These are phyloP conservation scores for Gadopsis bispinosus DNA, from an alignment of 2,797 vertebrate genomes.

Conservation along the genomic window DNA sequence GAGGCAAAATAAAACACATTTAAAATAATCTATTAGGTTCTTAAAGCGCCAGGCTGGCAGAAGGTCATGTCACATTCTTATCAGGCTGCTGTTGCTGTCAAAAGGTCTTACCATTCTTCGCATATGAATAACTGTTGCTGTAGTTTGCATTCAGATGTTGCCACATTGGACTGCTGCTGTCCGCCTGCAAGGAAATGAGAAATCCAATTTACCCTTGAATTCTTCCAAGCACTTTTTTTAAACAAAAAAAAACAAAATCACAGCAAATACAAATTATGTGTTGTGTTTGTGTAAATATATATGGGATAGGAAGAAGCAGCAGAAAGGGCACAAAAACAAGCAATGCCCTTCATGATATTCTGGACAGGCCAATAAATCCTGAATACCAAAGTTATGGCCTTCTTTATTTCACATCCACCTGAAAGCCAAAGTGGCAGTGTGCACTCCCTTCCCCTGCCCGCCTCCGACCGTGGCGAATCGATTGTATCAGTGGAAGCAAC, in stretches of 20 bases:
- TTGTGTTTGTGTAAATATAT: not conserved
- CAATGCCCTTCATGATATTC: conserved; percentile 47
- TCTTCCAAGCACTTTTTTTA: not conserved
- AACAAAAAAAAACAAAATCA: not conserved
- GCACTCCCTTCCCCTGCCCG: conserved; percentile 67
- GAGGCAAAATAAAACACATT: not conserved
- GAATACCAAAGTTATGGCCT: conserved; percentile 72
- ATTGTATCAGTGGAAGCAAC: conserved; percentile 89
- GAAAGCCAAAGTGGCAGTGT: conserved; percentile 65
- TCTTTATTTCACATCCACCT: conserved; percentile 82
- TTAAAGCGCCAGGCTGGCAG: not conserved
- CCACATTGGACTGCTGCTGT: conserved; percentile 93
- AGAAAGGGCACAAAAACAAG: conserved; percentile 19
- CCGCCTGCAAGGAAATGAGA: conserved; percentile 84
- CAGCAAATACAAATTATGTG: not conserved
- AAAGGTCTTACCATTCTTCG: conserved; percentile 85
- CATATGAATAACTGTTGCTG: conserved; percentile 86
- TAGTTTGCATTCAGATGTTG: conserved; percentile 89
- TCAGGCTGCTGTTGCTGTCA: conserved; percentile 12
- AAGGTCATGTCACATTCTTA: conserved; percentile 11
- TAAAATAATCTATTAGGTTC: conserved; percentile 20
- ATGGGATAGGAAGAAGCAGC: not conserved
- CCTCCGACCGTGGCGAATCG: conserved; percentile 88
- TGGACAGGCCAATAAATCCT: conserved; percentile 75
- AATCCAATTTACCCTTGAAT: conserved; percentile 51